Base-by-base conservation (phyloP, 2,888 invertebrate genomes). In the Eurytoma californica region DNA sequence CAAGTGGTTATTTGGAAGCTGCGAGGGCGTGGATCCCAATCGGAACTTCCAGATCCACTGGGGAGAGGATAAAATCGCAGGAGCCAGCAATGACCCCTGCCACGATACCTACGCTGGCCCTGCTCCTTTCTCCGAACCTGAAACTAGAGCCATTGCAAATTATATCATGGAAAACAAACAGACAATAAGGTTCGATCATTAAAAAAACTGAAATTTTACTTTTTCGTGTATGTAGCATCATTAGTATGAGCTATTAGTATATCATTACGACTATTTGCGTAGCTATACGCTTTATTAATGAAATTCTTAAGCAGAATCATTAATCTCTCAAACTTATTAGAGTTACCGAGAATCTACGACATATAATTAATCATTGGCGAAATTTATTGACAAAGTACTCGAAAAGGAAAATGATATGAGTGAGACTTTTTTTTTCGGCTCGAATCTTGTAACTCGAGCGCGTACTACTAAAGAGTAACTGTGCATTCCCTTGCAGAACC, bases 1-100 rank as follows among this genome's bases (percentile, higher is more conserved):
- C 3, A 92, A 91, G 83, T 93, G 93, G 93, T 91, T 93, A 3
- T 91, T 91, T 81, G 91, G 92, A 0, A 92, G 92, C 67, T 96
- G 96, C 88, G 92, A 93, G 58, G 96, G 96, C 0, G 95, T 95
- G 0, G 95, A 96, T 86, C 92, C 94, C 0, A 95, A 96, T 87
- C 92, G 95, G 83, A 96, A 96, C 89, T 96, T 95, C 93, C 93
- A 93, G 77, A 94, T 93, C 86, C 93, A 94, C 82, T 96, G 95
- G 95, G 92, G 93, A 66, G 93, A 93, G 84, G 91, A 92, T 82
- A 87, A 86, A 20, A 80, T 82, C 5, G 85, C 86, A 4, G 95
- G 95, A 53, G 93, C 95, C 0, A 95, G 95, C 28, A 89, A 86
- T 2, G 94, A 94, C 86, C 93, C 94, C 0, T 96, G 96, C 86